phyloP scores from a whole-genome alignment of 2,113 vertebrate species.

The Perca fluviatilis region DNA sequence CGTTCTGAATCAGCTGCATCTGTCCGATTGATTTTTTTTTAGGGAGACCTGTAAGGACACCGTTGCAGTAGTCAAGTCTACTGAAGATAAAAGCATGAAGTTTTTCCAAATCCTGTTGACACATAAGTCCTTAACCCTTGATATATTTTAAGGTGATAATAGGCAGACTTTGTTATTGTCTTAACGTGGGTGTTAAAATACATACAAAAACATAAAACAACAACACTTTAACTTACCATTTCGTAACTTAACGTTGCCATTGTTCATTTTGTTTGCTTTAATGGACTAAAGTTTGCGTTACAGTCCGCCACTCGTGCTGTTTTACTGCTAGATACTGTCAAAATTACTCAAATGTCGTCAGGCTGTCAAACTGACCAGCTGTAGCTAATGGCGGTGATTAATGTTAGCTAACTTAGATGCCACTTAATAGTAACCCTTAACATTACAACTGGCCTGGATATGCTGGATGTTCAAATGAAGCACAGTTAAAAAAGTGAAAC shows the following conservation, averaged over 20 bases:
- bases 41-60: too few relatives aligned
- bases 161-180: too few relatives aligned
- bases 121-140: too few relatives aligned
- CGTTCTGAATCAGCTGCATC: too few relatives aligned
- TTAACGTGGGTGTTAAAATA: too few relatives aligned
- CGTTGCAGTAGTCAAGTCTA: too few relatives aligned
- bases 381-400: background rate
- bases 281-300: background rate
- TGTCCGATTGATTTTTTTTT: too few relatives aligned
- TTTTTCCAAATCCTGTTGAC: too few relatives aligned
- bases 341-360: background rate
- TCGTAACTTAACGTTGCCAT: too few relatives aligned
- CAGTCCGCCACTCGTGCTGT: background rate
- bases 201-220: background rate
- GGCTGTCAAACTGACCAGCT: conserved; percentile 35
- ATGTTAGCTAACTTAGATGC: conserved; percentile 9
- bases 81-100: too few relatives aligned
- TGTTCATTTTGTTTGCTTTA: background rate
- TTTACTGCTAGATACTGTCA: background rate
- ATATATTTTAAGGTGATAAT: too few relatives aligned
- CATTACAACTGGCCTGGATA: accelerated
- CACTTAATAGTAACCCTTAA: background rate
- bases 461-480: background rate
- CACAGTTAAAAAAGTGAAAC: background rate
- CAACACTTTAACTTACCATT: background rate